phyloP scores from a whole-genome alignment of 2,113 vertebrate genomes.

The Erpornis zantholeuca region DNA sequence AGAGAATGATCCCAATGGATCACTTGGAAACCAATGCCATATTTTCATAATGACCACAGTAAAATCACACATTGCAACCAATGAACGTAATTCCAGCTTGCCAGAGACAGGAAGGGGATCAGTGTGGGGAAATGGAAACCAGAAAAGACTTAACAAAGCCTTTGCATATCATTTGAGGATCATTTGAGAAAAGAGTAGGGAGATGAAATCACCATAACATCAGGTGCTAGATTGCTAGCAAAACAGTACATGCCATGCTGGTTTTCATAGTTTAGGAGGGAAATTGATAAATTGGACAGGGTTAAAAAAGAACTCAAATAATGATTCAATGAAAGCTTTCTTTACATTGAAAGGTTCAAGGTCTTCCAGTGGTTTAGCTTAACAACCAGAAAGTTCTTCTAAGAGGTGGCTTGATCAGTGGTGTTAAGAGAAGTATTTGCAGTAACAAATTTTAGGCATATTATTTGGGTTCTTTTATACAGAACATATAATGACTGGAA shows the following conservation, averaged over 20 bases:
- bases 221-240: neutral
- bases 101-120: neutral
- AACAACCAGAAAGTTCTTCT: neutral
- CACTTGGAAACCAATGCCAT: neutral
- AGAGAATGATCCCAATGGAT: neutral
- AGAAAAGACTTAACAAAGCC: neutral
- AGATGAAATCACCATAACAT: neutral
- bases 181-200: neutral
- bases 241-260: neutral
- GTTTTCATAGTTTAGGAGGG: neutral
- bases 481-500: neutral
- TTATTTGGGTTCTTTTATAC: neutral
- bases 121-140: neutral
- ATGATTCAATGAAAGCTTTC: neutral
- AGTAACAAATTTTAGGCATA: neutral
- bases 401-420: neutral
- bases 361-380: neutral
- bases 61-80: neutral
- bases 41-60: neutral
- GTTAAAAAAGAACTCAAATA: neutral
- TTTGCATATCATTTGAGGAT: neutral
- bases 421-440: neutral
- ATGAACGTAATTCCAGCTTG: neutral
- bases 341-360: neutral
- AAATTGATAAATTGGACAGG: neutral